Evolutionary conservation across 2,888 invertebrate species (phyloP).

Genomic region (Xestia rhomboidea): DNA sequence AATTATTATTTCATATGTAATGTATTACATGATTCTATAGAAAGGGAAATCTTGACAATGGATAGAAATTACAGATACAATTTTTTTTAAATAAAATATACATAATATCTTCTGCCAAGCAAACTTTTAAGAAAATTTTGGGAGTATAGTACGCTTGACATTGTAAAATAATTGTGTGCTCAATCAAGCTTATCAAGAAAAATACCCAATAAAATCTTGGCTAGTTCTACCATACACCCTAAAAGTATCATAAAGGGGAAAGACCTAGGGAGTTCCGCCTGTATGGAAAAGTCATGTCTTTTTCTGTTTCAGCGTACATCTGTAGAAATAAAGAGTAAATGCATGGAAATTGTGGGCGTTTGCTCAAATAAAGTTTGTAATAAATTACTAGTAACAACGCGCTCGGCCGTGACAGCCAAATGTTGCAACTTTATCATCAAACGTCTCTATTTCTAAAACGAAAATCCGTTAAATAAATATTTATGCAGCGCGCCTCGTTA

Average conservation of each 20-base stretch:
- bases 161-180: background rate
- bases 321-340: background rate
- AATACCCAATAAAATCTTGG: background rate
- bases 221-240: background rate
- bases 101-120: too few species aligned
- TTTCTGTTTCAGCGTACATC: background rate
- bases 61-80: background rate
- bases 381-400: constrained; percentile 23
- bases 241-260: background rate
- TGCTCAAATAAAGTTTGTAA: constrained; percentile 33
- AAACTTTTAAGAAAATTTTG: background rate
- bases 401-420: constrained; percentile 45
- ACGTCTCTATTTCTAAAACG: constrained; percentile 46
- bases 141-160: background rate
- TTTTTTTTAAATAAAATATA: too few species aligned
- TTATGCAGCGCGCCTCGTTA: constrained; percentile 42
- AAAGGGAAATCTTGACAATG: background rate
- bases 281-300: background rate
- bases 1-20: too few species aligned
- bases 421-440: constrained; percentile 51
- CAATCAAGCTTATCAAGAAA: background rate
- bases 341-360: constrained; percentile 13
- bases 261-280: background rate
- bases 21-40: background rate
- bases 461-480: constrained; percentile 57